A percentile compares a stretch with the other conserved stretches of the same genome.
Evolutionary conservation across 2,797 vertebrate species (phyloP).

Genomic region (Jordanella pulchra): DNA sequence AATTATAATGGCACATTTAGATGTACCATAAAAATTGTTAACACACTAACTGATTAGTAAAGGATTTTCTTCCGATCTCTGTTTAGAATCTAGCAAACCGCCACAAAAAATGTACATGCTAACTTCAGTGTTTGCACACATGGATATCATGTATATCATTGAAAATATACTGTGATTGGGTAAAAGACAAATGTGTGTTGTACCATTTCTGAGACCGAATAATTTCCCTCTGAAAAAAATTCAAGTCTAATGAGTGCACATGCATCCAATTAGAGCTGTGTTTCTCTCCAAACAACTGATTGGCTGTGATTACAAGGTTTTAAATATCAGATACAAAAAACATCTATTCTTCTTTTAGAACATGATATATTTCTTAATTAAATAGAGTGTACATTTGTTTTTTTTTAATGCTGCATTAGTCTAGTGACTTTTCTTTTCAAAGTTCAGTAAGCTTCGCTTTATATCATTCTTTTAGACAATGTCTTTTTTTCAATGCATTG

Average conservation of each 20-base stretch:
- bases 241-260: not conserved
- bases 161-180: not conserved
- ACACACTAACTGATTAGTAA: too few relatives aligned
- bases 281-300: not conserved
- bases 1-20: too few relatives aligned
- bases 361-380: too few relatives aligned
- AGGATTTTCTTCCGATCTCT: not conserved
- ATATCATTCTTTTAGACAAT: too few relatives aligned
- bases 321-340: too few relatives aligned
- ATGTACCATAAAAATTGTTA: not conserved
- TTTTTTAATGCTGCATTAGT: too few relatives aligned
- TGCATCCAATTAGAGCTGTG: not conserved
- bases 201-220: not conserved
- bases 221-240: not conserved
- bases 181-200: not conserved
- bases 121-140: not conserved
- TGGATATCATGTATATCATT: not conserved
- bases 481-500: too few relatives aligned
- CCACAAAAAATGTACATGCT: not conserved
- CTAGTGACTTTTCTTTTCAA: too few relatives aligned
- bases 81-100: not conserved
- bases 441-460: too few relatives aligned
- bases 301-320: not conserved
- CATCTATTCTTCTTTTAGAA: too few relatives aligned
- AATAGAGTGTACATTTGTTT: too few relatives aligned